A percentile compares a stretch with the other conserved stretches of the same genome.
phyloP scores from a whole-genome alignment of 2,888 invertebrate genomes.

The Tupiocoris notatus region DNA sequence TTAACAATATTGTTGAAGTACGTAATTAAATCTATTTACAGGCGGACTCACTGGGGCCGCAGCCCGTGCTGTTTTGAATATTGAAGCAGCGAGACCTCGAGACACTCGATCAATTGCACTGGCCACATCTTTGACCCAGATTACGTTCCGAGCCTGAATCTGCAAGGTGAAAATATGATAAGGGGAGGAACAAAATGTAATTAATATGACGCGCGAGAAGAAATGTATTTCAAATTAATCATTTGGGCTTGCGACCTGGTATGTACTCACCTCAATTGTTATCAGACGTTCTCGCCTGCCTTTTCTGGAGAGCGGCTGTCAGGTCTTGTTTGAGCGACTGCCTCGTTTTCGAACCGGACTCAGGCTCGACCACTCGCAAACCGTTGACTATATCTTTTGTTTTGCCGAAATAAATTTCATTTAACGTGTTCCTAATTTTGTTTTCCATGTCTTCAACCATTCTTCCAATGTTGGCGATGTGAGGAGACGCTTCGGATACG shows the following conservation, averaged over 20 bases:
- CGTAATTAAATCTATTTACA: background rate
- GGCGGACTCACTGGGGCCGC: constrained; percentile 36
- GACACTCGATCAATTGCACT: constrained; percentile 38
- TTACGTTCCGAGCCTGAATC: background rate
- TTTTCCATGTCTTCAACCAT: constrained; percentile 99
- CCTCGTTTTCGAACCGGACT: constrained; percentile 81
- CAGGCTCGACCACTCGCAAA: constrained; percentile 75
- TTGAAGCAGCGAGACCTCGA: constrained; percentile 25
- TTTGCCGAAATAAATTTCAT: constrained; percentile 99
- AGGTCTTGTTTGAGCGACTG: constrained; percentile 82
- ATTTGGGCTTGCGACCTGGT: no score
- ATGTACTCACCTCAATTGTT: constrained; percentile 39
- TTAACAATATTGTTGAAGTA: background rate
- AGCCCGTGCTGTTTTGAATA: constrained; percentile 1
- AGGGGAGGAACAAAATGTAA: background rate
- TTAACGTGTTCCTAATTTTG: constrained; percentile 95
- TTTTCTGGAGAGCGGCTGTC: constrained; percentile 76
- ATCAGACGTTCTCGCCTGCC: constrained; percentile 61
- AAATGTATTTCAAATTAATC: no score
- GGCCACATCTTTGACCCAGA: constrained; percentile 19
- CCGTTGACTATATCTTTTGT: constrained; percentile 98
- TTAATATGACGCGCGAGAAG: background rate
- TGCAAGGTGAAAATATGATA: background rate
- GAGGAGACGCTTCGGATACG: constrained; percentile 90
- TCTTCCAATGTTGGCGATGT: constrained; percentile 97